phyloP scores from a whole-genome alignment of 2,113 vertebrate species.

The Nycticorax nycticorax region DNA sequence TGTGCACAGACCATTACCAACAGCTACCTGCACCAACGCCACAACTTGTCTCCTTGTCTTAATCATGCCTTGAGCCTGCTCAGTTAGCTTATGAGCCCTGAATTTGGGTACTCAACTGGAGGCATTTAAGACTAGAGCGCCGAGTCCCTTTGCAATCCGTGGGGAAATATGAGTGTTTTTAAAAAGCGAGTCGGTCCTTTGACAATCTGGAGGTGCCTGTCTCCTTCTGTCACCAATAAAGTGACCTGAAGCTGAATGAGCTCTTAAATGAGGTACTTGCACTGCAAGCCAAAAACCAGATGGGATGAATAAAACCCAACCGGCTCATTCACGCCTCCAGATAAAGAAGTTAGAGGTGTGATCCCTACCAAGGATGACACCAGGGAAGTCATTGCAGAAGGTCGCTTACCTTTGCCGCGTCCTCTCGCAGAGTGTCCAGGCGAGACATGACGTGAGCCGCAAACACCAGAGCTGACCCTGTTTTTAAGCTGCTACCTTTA shows the following conservation, averaged over 20 bases:
- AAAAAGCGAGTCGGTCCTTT: background rate
- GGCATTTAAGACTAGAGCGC: background rate
- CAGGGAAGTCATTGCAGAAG: too few relatives aligned
- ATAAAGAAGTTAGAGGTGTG: background rate
- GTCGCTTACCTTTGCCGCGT: slow-evolving; percentile 79
- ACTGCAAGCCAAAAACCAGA: background rate
- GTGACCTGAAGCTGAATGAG: background rate
- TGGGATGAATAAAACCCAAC: background rate
- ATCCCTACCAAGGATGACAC: background rate
- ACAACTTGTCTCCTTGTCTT: background rate
- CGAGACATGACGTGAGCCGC: slow-evolving; percentile 75
- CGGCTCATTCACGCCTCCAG: background rate
- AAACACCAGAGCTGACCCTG: slow-evolving; percentile 77
- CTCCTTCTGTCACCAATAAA: background rate
- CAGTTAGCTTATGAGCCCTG: background rate
- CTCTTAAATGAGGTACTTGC: background rate
- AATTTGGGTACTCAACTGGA: background rate
- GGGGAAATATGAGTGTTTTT: background rate
- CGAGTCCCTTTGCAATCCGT: background rate
- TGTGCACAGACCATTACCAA: background rate
- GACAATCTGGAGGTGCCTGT: background rate
- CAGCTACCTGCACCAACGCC: too few relatives aligned
- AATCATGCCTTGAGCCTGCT: background rate
- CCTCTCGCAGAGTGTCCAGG: slow-evolving; percentile 66
- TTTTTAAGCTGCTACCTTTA: slow-evolving; percentile 75